phyloP scores from a whole-genome alignment of 2,113 vertebrate genomes.

The Canis aureus region DNA sequence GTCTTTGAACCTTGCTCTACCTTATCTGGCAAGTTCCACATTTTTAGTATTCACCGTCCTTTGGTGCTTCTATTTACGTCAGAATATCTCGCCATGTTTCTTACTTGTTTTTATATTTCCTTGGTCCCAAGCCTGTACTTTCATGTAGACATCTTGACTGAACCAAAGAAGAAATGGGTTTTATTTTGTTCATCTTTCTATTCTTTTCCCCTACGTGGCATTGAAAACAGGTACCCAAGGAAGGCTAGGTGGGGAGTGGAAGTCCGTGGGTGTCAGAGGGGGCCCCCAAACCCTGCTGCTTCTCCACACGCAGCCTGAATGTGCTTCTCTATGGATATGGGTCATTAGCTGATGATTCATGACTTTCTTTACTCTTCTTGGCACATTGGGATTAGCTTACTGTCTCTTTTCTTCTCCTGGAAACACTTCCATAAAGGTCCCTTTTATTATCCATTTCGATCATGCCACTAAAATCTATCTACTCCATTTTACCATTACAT shows the following conservation, averaged over 20 bases:
- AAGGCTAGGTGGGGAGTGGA: neutral
- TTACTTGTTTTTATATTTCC: constrained; percentile 27
- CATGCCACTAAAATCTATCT: neutral
- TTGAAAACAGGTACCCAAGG: neutral
- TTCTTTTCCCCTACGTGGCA: too few species aligned
- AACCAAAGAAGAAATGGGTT: neutral
- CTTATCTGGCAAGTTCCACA: neutral
- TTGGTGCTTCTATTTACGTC: neutral
- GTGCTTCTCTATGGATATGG: neutral
- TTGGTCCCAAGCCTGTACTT: neutral
- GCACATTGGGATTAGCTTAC: neutral
- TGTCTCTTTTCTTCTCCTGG: neutral
- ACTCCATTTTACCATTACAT: neutral
- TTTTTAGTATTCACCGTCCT: neutral
- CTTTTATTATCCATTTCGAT: constrained; percentile 6
- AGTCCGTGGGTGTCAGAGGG: neutral
- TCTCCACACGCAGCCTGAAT: neutral
- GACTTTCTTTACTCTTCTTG: constrained; percentile 56
- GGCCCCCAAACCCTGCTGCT: neutral
- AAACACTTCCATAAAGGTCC: constrained; percentile 50
- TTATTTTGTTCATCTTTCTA: neutral
- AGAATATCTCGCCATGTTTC: neutral
- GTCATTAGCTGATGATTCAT: neutral
- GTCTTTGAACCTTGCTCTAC: neutral
- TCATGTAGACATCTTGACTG: neutral